Percentiles rank a stretch among this genome's conserved stretches.
Evolutionary conservation across 2,797 vertebrate species (phyloP).

Genomic region (Sebastes trivittatus): DNA sequence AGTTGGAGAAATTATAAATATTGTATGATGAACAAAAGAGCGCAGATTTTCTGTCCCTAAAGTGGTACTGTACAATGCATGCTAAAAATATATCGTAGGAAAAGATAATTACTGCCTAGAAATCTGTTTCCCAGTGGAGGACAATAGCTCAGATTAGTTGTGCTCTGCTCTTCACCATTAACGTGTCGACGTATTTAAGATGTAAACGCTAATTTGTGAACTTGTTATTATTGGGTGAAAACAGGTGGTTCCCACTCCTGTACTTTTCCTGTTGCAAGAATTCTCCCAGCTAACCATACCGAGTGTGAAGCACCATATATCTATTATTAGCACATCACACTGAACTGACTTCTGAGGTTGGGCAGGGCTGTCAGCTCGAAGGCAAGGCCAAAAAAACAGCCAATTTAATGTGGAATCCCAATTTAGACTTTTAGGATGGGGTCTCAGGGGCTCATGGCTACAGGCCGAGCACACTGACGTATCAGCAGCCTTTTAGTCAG

Average conservation of each 20-base stretch:
- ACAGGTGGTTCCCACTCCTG: conserved; percentile 50
- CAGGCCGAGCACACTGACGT: conserved; percentile 16
- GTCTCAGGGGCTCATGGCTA: neutral
- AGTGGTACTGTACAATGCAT: neutral
- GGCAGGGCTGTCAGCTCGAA: conserved; percentile 8
- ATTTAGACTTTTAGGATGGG: conserved; percentile 28
- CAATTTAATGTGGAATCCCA: conserved; percentile 35
- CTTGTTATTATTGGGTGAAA: conserved; percentile 28
- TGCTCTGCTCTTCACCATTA: conserved; percentile 2
- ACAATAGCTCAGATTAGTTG: conserved; percentile 11
- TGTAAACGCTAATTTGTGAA: conserved; percentile 42
- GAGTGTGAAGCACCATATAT: conserved; percentile 26
- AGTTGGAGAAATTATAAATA: neutral
- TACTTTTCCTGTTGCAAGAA: conserved; percentile 27
- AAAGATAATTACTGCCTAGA: conserved; percentile 18
- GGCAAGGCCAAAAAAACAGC: conserved; percentile 35
- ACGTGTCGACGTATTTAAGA: conserved; percentile 1
- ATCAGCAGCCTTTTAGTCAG: conserved; percentile 14
- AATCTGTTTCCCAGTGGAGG: neutral
- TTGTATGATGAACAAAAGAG: neutral
- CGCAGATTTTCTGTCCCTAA: neutral
- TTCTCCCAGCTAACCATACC: neutral
- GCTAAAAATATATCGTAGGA: conserved; percentile 4
- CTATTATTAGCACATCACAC: conserved; percentile 56
- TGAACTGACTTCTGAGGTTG: conserved; percentile 30